These are phyloP conservation scores for Saxidomus purpurata DNA, from an alignment of 1,140 invertebrate genomes.

Conservation along the genomic window DNA sequence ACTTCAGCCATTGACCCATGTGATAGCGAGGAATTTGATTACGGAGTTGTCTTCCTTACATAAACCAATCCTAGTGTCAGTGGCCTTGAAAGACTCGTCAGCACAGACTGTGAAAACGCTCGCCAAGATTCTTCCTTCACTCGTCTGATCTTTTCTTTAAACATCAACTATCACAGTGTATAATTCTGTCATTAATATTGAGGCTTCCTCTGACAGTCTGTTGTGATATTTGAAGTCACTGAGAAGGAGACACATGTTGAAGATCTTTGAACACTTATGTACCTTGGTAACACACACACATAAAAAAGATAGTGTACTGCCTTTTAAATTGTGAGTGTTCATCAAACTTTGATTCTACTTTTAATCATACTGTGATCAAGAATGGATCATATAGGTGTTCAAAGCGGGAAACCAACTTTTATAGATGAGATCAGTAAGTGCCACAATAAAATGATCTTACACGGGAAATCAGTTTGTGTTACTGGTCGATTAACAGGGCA, in stretches of 20 bases:
- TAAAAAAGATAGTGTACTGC: too few relatives aligned
- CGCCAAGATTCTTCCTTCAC: constrained; percentile 55
- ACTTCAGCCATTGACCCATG: constrained; percentile 79
- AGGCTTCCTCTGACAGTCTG: too few relatives aligned
- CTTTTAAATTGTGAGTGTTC: too few relatives aligned
- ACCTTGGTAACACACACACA: too few relatives aligned
- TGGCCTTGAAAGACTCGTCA: constrained; percentile 76
- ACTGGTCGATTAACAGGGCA: constrained; percentile 67
- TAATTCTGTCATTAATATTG: too few relatives aligned
- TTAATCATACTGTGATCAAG: background rate
- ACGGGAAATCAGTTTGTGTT: constrained; percentile 15
- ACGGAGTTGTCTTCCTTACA: constrained; percentile 56
- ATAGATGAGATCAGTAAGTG: constrained; percentile 50
- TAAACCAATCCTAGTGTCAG: constrained; percentile 74
- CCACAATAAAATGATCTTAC: background rate
- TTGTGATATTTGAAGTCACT: too few relatives aligned
- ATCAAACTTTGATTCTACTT: too few relatives aligned
- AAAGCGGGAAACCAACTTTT: constrained; percentile 53
- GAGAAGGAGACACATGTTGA: too few relatives aligned
- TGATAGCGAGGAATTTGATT: constrained; percentile 74
- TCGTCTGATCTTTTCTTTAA: background rate
- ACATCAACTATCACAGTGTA: too few relatives aligned
- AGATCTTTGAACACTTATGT: too few relatives aligned
- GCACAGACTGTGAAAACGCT: constrained; percentile 68
- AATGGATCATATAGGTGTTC: constrained; percentile 57